Base-by-base conservation (phyloP, 2,797 vertebrate species). In the Champsocephalus gunnari region DNA sequence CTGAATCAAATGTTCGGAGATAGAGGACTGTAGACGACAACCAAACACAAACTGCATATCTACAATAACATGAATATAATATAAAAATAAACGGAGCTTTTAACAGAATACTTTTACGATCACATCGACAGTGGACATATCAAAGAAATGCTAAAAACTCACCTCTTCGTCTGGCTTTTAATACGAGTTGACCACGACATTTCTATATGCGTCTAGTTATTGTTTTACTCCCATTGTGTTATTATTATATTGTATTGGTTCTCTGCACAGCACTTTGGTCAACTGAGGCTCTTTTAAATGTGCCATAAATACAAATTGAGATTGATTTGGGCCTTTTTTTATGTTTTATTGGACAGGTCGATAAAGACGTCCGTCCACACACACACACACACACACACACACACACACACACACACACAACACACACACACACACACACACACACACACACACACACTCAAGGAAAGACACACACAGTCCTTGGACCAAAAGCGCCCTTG, bases 401-500 rank as follows among this genome's bases (percentile, higher is more conserved):
- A 28, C 24, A 28, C 24, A 28, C 24, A 28, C 24, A n/a, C n/a
- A n/a, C n/a, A n/a, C n/a, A n/a, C n/a, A n/a, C n/a, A n/a, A n/a
- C n/a, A n/a, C n/a, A n/a, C 55, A 12, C 64, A 55, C 14, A 7
- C 21, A 61, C 64, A 65, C 61, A 60, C 24, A 28, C 24, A 28
- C 24, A 28, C 24, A 28, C 24, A 28, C 24, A 28, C 24, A 28
- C 24, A 28, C 24, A 28, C 24, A 28, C 24, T 3, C 47, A 2
- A 19, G 19, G 19, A 19, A 19, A 19, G 19, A 77, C 21, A 71
- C 55, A 69, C 64, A 65, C 6, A 75, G 56, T 32, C 45, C 11
- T 68, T 17, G 47, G 82, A 88, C 84, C 86, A 88, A 87, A 88
- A 84, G 79, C 85, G 71, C 83, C 69, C 70, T 83, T 80, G 79